These are phyloP conservation scores for Bombus difficillimus DNA, from an alignment of 1,140 invertebrate genomes.

Conservation along the genomic window DNA sequence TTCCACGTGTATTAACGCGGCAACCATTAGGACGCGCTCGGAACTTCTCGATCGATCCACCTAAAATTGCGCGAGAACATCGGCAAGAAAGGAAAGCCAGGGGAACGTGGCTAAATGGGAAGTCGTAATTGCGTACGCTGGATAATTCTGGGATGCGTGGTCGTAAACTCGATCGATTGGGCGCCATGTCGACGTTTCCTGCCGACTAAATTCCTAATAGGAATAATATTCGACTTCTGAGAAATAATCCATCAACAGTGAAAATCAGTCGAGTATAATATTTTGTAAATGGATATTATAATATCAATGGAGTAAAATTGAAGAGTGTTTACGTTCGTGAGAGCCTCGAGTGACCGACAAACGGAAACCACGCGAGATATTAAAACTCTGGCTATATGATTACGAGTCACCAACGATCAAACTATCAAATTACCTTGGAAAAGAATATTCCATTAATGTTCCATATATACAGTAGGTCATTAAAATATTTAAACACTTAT, in stretches of 20 bases:
- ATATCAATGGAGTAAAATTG: background rate
- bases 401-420: background rate
- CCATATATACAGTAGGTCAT: background rate
- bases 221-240: background rate
- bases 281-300: background rate
- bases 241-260: no score
- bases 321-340: background rate
- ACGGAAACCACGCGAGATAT: slow-evolving; percentile 19
- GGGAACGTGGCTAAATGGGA: no score
- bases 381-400: background rate
- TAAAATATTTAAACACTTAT: background rate
- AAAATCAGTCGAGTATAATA: background rate
- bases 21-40: slow-evolving; percentile 25
- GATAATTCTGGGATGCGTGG: background rate
- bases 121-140: background rate
- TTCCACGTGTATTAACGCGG: slow-evolving; percentile 36
- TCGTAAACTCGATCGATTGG: background rate
- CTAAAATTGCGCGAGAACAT: slow-evolving; percentile 39
- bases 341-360: background rate
- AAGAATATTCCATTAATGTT: background rate
- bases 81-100: background rate
- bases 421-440: background rate
- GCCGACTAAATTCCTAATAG: background rate
- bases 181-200: background rate
- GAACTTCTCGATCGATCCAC: slow-evolving; percentile 49